These are phyloP conservation scores for Strongylocentrotus purpuratus DNA, from an alignment of 35 echinoderm and acorn worm genomes.

Conservation along the genomic window DNA sequence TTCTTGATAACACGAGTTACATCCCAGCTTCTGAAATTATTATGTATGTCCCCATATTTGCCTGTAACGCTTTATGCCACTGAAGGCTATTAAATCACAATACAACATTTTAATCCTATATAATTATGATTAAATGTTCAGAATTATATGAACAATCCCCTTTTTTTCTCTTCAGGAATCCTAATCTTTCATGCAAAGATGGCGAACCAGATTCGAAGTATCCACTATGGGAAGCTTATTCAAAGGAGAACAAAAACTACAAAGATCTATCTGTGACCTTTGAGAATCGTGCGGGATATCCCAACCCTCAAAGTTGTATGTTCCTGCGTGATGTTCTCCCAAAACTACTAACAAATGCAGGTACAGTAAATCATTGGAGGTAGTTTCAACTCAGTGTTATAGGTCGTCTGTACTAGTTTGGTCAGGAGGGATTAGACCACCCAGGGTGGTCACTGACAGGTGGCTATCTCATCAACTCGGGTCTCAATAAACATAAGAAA, in stretches of 20 bases:
- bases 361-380: neutral
- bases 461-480: too few relatives aligned
- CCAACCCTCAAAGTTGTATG: neutral
- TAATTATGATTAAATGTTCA: neutral
- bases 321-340: neutral
- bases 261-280: neutral
- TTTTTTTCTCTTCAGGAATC: neutral
- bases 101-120: too few relatives aligned
- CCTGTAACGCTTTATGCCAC: too few relatives aligned
- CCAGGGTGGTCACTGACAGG: too few relatives aligned
- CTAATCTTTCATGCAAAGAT: constrained; percentile 3
- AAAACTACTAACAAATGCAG: neutral
- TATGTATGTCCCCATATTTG: too few relatives aligned
- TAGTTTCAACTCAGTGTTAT: too few relatives aligned
- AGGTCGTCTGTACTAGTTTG: too few relatives aligned
- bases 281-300: neutral
- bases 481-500: too few relatives aligned
- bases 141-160: neutral
- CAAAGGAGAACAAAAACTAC: neutral
- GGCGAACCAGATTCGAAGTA: neutral
- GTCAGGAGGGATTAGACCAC: too few relatives aligned
- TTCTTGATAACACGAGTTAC: too few relatives aligned
- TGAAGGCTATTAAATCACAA: too few relatives aligned
- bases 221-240: neutral
- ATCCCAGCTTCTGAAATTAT: too few relatives aligned